Percentiles rank a stretch among this genome's conserved stretches.
These are phyloP conservation scores for Passer montanus DNA, from an alignment of 2,113 vertebrate species.

Conservation along the genomic window DNA sequence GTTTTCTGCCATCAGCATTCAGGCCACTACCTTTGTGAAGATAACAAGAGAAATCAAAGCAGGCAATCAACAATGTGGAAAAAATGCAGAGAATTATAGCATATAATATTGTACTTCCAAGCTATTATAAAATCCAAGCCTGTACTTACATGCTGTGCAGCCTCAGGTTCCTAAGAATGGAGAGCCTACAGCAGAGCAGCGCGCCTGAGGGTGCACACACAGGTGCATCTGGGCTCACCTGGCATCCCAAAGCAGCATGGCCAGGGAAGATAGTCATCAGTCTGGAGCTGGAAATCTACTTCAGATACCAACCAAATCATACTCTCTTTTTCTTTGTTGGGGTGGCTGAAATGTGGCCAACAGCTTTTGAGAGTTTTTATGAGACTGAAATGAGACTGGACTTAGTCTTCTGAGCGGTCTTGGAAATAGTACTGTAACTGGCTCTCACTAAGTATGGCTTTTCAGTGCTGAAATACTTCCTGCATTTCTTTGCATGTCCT, in stretches of 20 bases:
- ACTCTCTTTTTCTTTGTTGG: neutral
- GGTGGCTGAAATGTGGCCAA: neutral
- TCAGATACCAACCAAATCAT: neutral
- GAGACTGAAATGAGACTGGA: neutral
- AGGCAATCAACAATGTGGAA: neutral
- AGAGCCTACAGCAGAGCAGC: neutral
- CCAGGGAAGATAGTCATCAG: accelerated
- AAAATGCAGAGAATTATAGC: neutral
- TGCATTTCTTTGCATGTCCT: neutral
- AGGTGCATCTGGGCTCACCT: neutral
- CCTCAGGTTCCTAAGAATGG: neutral
- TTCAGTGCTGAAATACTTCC: neutral
- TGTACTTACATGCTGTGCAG: neutral
- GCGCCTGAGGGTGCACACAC: too few relatives aligned
- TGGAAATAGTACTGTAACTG: neutral
- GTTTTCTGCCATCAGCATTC: conserved; percentile 10
- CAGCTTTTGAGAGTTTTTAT: neutral
- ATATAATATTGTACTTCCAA: neutral
- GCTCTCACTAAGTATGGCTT: neutral
- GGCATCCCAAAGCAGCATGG: neutral
- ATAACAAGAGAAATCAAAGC: neutral
- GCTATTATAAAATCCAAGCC: neutral
- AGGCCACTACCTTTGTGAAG: neutral
- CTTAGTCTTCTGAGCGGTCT: neutral
- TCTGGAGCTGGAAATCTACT: neutral